phyloP scores from a whole-genome alignment of 1,140 invertebrate species.

The Pristionchus pacificus region DNA sequence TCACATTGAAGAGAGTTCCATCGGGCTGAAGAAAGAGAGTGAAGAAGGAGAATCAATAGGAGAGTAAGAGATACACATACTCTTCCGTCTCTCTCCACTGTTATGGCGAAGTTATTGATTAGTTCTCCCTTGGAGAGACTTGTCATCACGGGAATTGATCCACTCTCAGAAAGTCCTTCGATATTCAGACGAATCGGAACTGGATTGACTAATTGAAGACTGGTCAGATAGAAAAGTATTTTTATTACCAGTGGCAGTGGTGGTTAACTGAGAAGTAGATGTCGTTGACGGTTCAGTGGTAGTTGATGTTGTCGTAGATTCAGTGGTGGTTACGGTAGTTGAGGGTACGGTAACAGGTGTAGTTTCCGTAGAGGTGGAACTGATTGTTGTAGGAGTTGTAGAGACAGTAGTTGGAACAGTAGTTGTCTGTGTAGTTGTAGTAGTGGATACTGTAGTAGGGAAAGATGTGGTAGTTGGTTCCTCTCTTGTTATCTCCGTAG shows the following conservation, averaged over 20 bases:
- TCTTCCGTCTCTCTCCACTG: neutral
- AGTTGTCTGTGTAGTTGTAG: neutral
- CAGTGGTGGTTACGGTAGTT: neutral
- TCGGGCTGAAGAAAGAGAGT: conserved; percentile 8
- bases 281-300: neutral
- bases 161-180: neutral
- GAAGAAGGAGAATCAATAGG: neutral
- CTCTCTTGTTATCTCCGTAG: neutral
- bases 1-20: neutral
- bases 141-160: neutral
- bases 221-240: neutral
- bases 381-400: neutral
- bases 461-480: neutral
- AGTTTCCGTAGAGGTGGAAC: neutral
- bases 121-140: neutral
- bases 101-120: neutral
- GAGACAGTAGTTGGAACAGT: neutral
- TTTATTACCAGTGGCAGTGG: conserved; percentile 13
- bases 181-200: neutral
- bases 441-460: neutral
- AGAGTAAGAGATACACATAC: neutral
- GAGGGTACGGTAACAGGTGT: neutral
- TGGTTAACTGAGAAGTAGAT: conserved; percentile 3
- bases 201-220: neutral
- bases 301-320: neutral